Percentiles rank a stretch among this genome's conserved stretches.
Evolutionary conservation across 2,113 vertebrate genomes (phyloP).

Genomic region (Hippocampus barbouri): DNA sequence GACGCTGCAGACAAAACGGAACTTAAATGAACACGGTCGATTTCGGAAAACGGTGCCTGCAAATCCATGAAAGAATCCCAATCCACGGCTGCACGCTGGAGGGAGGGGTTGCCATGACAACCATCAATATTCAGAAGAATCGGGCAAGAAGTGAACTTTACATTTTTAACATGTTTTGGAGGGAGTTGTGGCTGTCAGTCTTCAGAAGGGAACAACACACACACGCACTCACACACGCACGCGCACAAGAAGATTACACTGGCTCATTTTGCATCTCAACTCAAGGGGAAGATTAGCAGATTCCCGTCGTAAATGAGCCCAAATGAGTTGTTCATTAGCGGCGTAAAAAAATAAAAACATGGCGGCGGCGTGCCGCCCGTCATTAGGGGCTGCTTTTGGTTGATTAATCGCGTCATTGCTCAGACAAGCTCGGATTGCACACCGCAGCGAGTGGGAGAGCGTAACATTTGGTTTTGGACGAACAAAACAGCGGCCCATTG

Average conservation of each 20-base stretch:
- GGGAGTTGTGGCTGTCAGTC: background rate
- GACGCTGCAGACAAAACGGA: background rate
- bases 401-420: conserved; percentile 51
- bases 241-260: conserved; percentile 50
- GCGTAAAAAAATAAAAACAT: conserved; percentile 35
- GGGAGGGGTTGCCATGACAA: background rate
- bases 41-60: too few species aligned
- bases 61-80: too few species aligned
- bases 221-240: background rate
- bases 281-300: conserved; percentile 60
- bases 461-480: background rate
- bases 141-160: background rate
- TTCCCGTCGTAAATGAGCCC: conserved; percentile 56
- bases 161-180: background rate
- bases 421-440: conserved; percentile 19
- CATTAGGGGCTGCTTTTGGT: conserved; percentile 37
- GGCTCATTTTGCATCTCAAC: conserved; percentile 57
- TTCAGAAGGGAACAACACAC: conserved; percentile 1
- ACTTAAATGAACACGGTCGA: too few species aligned
- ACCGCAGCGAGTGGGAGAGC: background rate
- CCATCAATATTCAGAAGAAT: background rate
- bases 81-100: too few species aligned
- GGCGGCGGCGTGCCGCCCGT: conserved; percentile 34
- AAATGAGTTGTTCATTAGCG: conserved; percentile 60
- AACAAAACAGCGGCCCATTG: conserved; percentile 11